A percentile compares a stretch with the other conserved stretches of the same genome.
Conservation (phyloP, 2,113 vertebrate species). For the Syrrhaptes paradoxus region DNA sequence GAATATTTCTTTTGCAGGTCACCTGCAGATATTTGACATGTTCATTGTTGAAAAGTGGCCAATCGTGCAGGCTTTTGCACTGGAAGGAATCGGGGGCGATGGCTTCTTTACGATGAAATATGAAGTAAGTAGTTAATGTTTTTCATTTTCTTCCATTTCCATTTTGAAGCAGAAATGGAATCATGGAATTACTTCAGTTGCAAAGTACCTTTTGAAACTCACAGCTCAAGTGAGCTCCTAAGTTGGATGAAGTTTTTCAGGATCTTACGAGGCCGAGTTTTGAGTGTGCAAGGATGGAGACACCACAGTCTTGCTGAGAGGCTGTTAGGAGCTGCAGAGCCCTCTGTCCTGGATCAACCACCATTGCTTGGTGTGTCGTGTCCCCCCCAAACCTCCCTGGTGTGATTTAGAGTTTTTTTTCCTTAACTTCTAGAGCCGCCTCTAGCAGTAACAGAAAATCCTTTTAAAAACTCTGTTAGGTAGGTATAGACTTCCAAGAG, state of each 20-base stretch:
- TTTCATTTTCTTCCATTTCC: not conserved
- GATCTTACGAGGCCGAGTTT: not conserved
- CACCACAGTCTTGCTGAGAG: not conserved
- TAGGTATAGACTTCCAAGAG: not conserved
- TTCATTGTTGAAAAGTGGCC: constrained; percentile 98
- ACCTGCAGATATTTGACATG: constrained; percentile 95
- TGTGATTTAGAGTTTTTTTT: not conserved
- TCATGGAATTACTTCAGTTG: not conserved
- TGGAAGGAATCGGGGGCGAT: constrained; percentile 95
- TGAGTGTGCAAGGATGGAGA: not conserved
- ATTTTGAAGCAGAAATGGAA: not conserved
- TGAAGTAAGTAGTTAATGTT: constrained; percentile 72
- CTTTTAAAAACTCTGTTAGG: not conserved
- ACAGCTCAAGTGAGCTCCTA: accelerated
- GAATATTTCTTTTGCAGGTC: constrained; percentile 76
- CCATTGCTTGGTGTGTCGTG: not conserved
- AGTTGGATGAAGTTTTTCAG: not conserved
- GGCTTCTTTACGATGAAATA: constrained; percentile 98
- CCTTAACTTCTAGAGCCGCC: not conserved
- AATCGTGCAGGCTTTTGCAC: constrained; percentile 93
- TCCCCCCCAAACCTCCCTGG: not conserved
- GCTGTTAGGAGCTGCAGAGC: not conserved
- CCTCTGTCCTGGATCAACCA: not conserved
- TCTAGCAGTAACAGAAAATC: not conserved
- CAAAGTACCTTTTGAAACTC: not conserved